Evolutionary conservation across 2,888 invertebrate genomes (phyloP), one percentile per base, ranked within the genome.

Genomic region (Clunio marinus): DNA sequence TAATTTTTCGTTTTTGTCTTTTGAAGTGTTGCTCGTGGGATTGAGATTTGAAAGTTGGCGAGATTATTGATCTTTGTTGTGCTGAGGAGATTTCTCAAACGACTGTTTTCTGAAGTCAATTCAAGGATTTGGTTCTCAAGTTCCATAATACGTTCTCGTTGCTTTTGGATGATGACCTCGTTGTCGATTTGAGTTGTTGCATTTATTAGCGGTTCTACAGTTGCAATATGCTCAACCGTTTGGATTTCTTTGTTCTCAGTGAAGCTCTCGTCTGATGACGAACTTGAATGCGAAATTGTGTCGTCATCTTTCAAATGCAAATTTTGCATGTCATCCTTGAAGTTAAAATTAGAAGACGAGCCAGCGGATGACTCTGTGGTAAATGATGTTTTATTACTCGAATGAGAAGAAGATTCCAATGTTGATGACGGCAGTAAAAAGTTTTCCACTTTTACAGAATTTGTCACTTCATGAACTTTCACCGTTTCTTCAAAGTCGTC

Each of bases 11-110:
- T 69, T n/a, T 69, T 70, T 13, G 70, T 68, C 22, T 69, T 70
- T 32, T 70, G 69, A 7, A 70, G 22, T n/a, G 70, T 58, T 32
- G 72, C 73, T 13, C 76, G 74, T 32, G 78, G 78, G 73, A 79
- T 76, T 70, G 76, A 77, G 8, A 78, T 76, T 15, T 76, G 71
- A 71, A 78, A 78, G 69, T 77, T 76, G 8, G 75, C 73, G 5
- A 74, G 73, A 66, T 69, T 62, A 55, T 71, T 70, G 5, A 70
- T 69, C 35, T 55, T 57, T 8, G 25, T 66, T 0, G 17, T 46
- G 24, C 28, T 68, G 13, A 68, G 32, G 3, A 68, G 32, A 58
- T 58, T 57, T 25, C 27, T 68, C 8, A 68, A 20, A n/a, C 68
- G 37, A 24, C 57, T 58, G 27, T 68, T 68, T 55, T 68, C 68